Conservation (phyloP, 2,888 invertebrate species). For the Tinea semifulvella region DNA sequence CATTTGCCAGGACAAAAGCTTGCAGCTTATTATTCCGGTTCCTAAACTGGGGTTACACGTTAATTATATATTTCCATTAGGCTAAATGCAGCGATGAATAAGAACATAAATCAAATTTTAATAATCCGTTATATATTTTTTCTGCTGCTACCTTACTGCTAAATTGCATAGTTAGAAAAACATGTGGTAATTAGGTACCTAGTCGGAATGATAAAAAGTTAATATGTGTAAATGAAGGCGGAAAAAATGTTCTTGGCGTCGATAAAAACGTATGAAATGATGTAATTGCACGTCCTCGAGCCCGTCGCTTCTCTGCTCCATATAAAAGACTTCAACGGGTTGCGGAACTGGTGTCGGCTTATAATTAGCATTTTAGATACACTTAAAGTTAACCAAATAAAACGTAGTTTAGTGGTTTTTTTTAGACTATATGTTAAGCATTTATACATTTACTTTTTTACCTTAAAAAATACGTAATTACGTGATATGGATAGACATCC, state of each 20-base stretch:
- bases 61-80: no score
- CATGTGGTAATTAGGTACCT: conserved; percentile 4
- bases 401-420: no score
- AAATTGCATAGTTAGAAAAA: conserved; percentile 8
- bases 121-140: neutral
- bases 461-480: no score
- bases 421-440: no score
- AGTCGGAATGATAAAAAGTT: neutral
- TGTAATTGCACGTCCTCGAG: conserved; percentile 4
- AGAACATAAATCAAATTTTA: neutral
- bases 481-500: no score
- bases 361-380: no score
- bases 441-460: no score
- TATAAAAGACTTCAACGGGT: conserved; percentile 12
- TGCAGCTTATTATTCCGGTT: no score
- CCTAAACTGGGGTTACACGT: no score
- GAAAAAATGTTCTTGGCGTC: neutral
- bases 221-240: conserved; percentile 5
- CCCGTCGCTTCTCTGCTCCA: neutral
- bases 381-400: no score
- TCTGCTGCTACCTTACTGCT: neutral
- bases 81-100: neutral
- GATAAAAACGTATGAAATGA: neutral
- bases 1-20: no score
- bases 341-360: no score